Conservation (phyloP, 2,888 invertebrate genomes). For the Hyposoter didymator region DNA sequence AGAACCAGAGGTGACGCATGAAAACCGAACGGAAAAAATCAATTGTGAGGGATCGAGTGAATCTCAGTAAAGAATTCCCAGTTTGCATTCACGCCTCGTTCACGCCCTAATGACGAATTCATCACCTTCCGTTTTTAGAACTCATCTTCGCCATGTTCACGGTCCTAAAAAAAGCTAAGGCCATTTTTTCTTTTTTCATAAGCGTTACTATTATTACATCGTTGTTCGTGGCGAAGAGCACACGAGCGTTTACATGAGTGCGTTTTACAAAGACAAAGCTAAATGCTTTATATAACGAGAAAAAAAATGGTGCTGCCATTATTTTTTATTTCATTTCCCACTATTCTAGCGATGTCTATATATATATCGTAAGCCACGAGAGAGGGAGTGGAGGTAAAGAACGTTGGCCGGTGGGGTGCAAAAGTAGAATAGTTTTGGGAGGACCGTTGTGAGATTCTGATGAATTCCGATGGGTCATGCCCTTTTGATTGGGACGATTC, state of each 20-base stretch:
- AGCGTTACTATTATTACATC: conserved; percentile 38
- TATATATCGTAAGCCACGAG: background rate
- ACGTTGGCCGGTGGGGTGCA: conserved; percentile 6
- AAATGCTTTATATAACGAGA: background rate
- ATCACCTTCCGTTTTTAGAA: background rate
- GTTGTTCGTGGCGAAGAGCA: background rate
- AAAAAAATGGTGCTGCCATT: conserved; percentile 6
- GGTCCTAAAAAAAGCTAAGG: background rate
- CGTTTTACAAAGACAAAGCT: background rate
- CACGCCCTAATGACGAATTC: background rate
- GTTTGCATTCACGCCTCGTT: background rate
- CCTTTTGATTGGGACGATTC: conserved; percentile 52
- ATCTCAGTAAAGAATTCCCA: background rate
- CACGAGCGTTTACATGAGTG: background rate
- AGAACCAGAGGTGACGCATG: background rate
- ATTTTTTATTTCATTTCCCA: conserved; percentile 21
- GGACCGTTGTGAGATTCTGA: conserved; percentile 23
- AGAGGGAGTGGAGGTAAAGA: background rate
- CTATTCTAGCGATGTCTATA: background rate
- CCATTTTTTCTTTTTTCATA: conserved; percentile 32
- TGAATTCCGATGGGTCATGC: conserved; percentile 35
- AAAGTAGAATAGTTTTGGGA: conserved; percentile 16
- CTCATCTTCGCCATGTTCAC: background rate
- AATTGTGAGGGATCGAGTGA: background rate
- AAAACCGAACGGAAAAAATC: background rate